Evolutionary conservation across 1,140 invertebrate species (phyloP), one percentile per base, ranked within the genome.

Genomic region (Drosophila azteca): DNA sequence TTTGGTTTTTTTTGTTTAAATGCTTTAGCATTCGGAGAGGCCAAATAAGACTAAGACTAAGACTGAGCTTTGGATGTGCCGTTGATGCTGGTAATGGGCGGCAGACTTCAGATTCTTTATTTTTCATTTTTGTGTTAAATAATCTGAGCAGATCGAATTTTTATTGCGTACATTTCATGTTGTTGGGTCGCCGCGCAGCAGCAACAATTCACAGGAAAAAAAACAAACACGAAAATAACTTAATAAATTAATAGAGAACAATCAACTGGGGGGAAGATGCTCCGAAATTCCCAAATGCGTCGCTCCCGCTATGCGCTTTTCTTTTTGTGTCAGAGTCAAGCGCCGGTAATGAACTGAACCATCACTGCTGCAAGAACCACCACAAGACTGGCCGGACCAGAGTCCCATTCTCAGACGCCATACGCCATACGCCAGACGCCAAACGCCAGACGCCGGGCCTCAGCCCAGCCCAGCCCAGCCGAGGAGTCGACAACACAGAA

Each of bases 341-440:
- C 81, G 82, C 79, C 82, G 82, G 65, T 77, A 70, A 82, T 68
- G 82, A 85, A 85, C 82, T 85, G 62, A 85, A 85, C 54, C 78
- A 65, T 43, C 59, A 46, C 48, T 51, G 70, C 63, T 75, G 69
- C 62, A 85, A 87, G 82, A 85, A 81, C 55, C 55, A 75, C 59
- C 78, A 77, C 68, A 87, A 82, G 69, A 87, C 82, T 85, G 62
- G 50, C 62, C 58, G 58, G 52, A 39, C 31, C 51, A 53, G 5
- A 53, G 51, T 17, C 15, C 29, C 9, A 17, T 17, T 17, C 49
- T 61, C 57, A 17, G 55, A 48, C 22, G 17, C 17, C 17, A 20
- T 0, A 20, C 17, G 17, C 17, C 17, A 20, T 20, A 20, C 17
- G 35, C 54, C 41, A 46, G 41, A 46, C 9, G 20, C 61, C 31